Conservation (phyloP, 2,797 vertebrate species). For the Sciurus vulgaris region DNA sequence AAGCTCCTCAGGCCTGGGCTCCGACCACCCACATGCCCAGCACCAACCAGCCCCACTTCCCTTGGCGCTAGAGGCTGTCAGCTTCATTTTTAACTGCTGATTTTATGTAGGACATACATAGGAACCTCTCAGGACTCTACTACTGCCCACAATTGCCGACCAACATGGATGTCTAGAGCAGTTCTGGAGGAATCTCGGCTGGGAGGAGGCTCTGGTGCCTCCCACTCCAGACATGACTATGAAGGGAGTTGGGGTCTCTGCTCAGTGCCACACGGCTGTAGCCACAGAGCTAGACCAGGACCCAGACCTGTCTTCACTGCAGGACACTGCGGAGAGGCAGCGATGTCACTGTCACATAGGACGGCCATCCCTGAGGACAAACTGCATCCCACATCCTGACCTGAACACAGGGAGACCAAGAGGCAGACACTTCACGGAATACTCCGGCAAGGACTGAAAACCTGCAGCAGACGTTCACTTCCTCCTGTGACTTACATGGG, state of each 20-base stretch:
- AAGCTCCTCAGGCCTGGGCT: neutral
- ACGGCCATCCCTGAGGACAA: neutral
- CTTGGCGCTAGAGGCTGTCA: neutral
- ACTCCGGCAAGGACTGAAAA: neutral
- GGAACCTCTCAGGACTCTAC: too few species aligned
- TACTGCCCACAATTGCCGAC: neutral
- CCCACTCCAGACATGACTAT: neutral
- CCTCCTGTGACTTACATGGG: too few species aligned
- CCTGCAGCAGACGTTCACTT: too few species aligned
- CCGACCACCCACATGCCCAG: neutral
- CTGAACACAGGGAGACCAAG: neutral
- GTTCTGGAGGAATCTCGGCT: neutral
- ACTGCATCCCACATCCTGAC: neutral
- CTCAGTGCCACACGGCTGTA: accelerated
- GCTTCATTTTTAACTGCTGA: neutral
- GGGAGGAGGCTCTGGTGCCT: neutral
- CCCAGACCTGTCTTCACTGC: too few species aligned
- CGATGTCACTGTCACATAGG: neutral
- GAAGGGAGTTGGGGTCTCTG: neutral
- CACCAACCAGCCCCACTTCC: neutral
- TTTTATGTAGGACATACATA: neutral
- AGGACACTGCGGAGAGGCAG: neutral
- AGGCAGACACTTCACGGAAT: neutral
- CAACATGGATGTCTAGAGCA: neutral
- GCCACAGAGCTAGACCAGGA: too few species aligned